These are phyloP conservation scores for Leptopilina syphax DNA, from an alignment of 2,888 invertebrate genomes.

Conservation along the genomic window DNA sequence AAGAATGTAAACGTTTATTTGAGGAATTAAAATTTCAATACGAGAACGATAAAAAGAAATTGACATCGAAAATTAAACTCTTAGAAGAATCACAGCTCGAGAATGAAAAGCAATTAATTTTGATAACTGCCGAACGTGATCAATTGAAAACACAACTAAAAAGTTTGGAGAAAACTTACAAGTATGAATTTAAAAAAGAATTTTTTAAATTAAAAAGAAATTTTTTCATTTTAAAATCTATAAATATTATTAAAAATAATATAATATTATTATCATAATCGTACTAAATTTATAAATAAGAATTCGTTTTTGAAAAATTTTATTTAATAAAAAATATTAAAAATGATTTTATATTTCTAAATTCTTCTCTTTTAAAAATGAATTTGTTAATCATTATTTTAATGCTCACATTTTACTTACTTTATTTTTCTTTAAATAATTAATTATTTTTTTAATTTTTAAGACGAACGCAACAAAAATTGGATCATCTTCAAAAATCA, in stretches of 20 bases:
- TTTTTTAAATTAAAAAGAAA: background rate
- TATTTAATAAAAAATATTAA: no score
- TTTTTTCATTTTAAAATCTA: no score
- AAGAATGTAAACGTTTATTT: conserved; percentile 86
- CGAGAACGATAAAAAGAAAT: conserved; percentile 82
- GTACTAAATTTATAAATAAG: no score
- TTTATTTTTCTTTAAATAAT: no score
- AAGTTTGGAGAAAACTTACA: conserved; percentile 80
- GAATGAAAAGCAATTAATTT: conserved; percentile 78
- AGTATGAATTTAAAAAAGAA: conserved; percentile 72
- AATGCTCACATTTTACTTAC: no score
- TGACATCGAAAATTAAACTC: conserved; percentile 78
- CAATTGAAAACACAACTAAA: conserved; percentile 78
- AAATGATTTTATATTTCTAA: no score
- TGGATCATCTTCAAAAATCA: conserved; percentile 76
- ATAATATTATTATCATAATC: no score
- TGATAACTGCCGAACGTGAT: conserved; percentile 76
- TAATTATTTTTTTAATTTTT: conserved; percentile 10
- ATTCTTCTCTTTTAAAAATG: no score
- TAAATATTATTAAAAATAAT: no score
- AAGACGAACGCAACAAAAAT: conserved; percentile 77
- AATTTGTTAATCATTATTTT: no score
- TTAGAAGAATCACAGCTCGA: conserved; percentile 77
- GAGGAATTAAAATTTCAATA: conserved; percentile 88
- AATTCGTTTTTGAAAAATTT: no score